Conservation (phyloP, 2,888 invertebrate species). For the Cantharis rustica region DNA sequence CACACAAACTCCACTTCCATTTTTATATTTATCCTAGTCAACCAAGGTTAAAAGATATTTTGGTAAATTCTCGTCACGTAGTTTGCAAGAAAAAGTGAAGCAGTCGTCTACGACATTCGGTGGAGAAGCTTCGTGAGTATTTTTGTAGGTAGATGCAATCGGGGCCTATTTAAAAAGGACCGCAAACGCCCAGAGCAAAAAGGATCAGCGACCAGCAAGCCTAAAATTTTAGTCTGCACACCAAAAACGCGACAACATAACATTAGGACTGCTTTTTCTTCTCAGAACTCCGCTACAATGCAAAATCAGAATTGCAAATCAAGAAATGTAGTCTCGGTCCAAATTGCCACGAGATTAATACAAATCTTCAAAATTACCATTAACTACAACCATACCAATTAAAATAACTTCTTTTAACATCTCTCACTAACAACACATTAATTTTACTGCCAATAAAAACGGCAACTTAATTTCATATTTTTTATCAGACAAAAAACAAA, state of each 20-base stretch:
- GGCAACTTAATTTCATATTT: neutral
- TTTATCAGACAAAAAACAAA: neutral
- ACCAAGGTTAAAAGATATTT: conserved; percentile 20
- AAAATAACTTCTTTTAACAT: conserved; percentile 20
- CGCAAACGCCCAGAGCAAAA: conserved; percentile 28
- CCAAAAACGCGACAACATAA: conserved; percentile 8
- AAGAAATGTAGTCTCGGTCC: conserved; percentile 24
- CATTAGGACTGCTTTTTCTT: conserved; percentile 22
- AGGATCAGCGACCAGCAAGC: conserved; percentile 31
- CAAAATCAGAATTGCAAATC: conserved; percentile 39
- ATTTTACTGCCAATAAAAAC: neutral
- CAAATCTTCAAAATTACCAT: conserved; percentile 33
- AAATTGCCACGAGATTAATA: conserved; percentile 27
- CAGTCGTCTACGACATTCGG: neutral
- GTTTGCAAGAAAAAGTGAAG: conserved; percentile 9
- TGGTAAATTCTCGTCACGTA: conserved; percentile 14
- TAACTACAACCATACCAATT: conserved; percentile 28
- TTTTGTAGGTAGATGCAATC: conserved; percentile 19
- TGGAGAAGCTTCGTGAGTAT: neutral
- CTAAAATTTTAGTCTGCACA: conserved; percentile 28
- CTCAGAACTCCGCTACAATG: conserved; percentile 21
- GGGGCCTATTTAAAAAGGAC: conserved; percentile 28
- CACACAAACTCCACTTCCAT: conserved; percentile 12
- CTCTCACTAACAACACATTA: neutral
- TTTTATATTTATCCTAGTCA: conserved; percentile 15